A percentile compares a stretch with the other conserved stretches of the same genome.
Conservation (phyloP, 1,140 invertebrate species). For the Propsilocerus akamusi region DNA sequence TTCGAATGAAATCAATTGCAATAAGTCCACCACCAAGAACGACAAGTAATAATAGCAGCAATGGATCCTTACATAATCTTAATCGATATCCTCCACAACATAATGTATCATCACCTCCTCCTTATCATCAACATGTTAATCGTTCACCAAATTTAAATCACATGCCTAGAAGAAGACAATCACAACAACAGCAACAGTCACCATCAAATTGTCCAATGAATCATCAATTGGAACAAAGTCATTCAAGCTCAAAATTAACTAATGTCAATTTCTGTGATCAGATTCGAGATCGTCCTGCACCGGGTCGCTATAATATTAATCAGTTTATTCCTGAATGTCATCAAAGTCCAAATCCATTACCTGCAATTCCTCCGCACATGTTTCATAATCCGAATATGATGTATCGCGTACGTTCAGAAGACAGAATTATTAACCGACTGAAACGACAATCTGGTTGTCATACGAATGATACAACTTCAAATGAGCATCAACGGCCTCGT, state of each 20-base stretch:
- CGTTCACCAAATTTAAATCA: constrained; percentile 6
- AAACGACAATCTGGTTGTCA: not conserved
- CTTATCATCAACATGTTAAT: constrained; percentile 13
- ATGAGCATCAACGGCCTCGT: not conserved
- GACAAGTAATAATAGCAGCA: not conserved
- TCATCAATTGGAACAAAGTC: too few relatives aligned
- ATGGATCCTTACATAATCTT: not conserved
- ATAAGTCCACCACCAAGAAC: not conserved
- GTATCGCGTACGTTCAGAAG: not conserved
- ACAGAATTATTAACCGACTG: not conserved
- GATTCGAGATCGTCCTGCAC: constrained; percentile 15
- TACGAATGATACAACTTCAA: too few relatives aligned
- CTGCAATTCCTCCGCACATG: not conserved
- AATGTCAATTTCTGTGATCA: too few relatives aligned
- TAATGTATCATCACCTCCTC: not conserved
- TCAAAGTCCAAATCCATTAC: not conserved
- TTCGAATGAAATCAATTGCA: not conserved
- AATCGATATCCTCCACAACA: too few relatives aligned
- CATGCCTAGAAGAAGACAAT: constrained; percentile 15
- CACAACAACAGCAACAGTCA: constrained; percentile 4
- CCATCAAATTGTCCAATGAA: not conserved
- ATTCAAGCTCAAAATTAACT: too few relatives aligned
- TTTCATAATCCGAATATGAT: not conserved
- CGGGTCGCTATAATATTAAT: not conserved
- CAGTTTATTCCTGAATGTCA: not conserved